These are phyloP conservation scores for Catharus fuscescens DNA, from an alignment of 2,113 vertebrate genomes.

Conservation along the genomic window DNA sequence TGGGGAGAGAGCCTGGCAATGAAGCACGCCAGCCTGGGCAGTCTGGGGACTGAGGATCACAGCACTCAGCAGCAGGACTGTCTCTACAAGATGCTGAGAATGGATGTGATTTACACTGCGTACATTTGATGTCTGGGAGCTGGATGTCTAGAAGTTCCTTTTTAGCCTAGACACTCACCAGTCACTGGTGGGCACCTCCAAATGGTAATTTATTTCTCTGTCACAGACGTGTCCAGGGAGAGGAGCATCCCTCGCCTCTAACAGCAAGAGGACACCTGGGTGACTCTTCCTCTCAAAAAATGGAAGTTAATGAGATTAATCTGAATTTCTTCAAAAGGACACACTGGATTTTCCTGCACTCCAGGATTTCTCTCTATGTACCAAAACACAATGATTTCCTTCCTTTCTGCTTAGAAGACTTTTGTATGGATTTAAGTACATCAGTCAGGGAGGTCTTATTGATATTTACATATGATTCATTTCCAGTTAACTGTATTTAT, in stretches of 20 bases:
- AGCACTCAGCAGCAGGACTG: neutral
- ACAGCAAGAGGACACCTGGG: neutral
- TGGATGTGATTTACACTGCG: neutral
- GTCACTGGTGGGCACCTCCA: neutral
- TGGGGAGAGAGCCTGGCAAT: neutral
- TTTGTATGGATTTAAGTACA: neutral
- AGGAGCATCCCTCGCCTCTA: neutral
- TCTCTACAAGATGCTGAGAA: neutral
- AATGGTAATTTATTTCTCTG: neutral
- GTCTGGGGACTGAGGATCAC: slow-evolving; percentile 53
- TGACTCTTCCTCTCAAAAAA: neutral
- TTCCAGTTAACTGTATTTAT: neutral
- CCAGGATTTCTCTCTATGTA: neutral
- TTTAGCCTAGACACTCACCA: neutral
- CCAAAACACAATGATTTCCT: neutral
- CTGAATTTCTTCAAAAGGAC: neutral
- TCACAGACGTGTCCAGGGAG: neutral
- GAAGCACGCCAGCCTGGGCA: neutral
- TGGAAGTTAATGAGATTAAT: neutral
- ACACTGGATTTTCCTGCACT: neutral
- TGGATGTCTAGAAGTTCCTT: slow-evolving; percentile 24
- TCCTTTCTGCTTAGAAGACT: neutral
- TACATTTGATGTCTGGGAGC: neutral
- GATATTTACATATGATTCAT: neutral
- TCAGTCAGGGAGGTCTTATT: neutral